phyloP scores from a whole-genome alignment of 2,113 vertebrate genomes.

The Tragulus kanchil region DNA sequence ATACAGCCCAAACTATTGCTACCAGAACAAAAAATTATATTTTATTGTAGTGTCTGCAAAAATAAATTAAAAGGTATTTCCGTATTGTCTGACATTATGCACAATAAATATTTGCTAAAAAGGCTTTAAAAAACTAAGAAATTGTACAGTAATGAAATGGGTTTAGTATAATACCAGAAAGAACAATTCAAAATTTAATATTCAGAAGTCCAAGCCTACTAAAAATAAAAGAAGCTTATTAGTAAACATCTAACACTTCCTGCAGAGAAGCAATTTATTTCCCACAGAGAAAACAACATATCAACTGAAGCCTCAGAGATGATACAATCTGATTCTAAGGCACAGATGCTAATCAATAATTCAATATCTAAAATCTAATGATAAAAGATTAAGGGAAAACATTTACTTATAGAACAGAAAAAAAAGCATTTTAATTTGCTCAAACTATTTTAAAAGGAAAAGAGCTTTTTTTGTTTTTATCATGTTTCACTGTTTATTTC shows the following conservation, averaged over 20 bases:
- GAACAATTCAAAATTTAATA: slow-evolving; percentile 63
- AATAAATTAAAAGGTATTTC: not conserved
- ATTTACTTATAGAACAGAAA: not conserved
- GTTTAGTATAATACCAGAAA: not conserved
- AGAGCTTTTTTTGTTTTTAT: not conserved
- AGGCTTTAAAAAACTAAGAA: not conserved
- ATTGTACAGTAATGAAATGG: not conserved
- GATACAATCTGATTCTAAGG: slow-evolving; percentile 74
- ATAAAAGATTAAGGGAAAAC: slow-evolving; percentile 51
- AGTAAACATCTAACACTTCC: slow-evolving; percentile 84
- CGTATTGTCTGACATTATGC: not conserved
- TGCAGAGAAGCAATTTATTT: slow-evolving; percentile 86
- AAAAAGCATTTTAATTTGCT: too few species aligned
- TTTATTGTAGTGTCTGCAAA: not conserved
- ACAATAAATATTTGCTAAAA: slow-evolving; percentile 70
- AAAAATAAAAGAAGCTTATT: slow-evolving; percentile 85
- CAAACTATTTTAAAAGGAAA: too few species aligned
- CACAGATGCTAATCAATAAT: slow-evolving; percentile 83
- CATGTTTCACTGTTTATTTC: not conserved
- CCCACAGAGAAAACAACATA: slow-evolving; percentile 80
- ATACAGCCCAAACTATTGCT: not conserved
- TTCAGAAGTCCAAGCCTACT: slow-evolving; percentile 64
- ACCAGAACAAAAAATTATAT: not conserved
- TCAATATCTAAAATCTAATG: slow-evolving; percentile 71
- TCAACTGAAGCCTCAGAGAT: slow-evolving; percentile 79